A percentile compares a stretch with the other conserved stretches of the same genome.
phyloP scores from a whole-genome alignment of 2,797 vertebrate genomes.

The Atherinosoma microstoma region DNA sequence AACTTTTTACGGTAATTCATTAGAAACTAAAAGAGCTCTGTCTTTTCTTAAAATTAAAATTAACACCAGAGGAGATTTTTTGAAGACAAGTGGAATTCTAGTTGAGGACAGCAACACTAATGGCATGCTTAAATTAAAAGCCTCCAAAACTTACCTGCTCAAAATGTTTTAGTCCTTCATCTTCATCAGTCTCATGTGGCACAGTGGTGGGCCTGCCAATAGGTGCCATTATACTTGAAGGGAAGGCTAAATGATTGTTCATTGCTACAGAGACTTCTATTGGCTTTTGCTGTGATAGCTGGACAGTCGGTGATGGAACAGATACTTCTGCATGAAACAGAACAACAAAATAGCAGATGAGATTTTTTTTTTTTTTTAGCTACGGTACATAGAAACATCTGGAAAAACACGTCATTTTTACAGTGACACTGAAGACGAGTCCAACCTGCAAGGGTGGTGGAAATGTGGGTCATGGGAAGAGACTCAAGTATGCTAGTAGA shows the following conservation, averaged over 20 bases:
- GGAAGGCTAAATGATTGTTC: slow-evolving; percentile 83
- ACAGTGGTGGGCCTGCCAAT: slow-evolving; percentile 81
- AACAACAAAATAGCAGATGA: slow-evolving; percentile 5
- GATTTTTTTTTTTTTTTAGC: not conserved
- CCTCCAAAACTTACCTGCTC: slow-evolving; percentile 86
- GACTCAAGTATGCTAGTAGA: slow-evolving; percentile 78
- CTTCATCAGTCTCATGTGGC: slow-evolving; percentile 91
- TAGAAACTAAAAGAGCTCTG: not conserved
- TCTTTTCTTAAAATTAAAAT: not conserved
- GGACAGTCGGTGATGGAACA: slow-evolving; percentile 78
- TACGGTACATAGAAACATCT: not conserved
- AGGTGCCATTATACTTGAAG: slow-evolving; percentile 77
- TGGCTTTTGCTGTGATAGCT: slow-evolving; percentile 75
- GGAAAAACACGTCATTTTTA: not conserved
- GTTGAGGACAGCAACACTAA: not conserved
- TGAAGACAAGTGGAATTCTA: not conserved
- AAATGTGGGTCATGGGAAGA: slow-evolving; percentile 69
- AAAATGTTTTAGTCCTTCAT: slow-evolving; percentile 97
- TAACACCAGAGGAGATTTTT: not conserved
- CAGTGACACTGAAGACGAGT: not conserved
- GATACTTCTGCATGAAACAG: slow-evolving; percentile 77
- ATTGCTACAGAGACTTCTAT: slow-evolving; percentile 78
- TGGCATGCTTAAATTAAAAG: not conserved
- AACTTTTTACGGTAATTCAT: not conserved
- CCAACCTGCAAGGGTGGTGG: slow-evolving; percentile 74